Evolutionary conservation across 2,113 vertebrate genomes (phyloP), one percentile per base, ranked within the genome.

Genomic region (Ochotona curzoniae): DNA sequence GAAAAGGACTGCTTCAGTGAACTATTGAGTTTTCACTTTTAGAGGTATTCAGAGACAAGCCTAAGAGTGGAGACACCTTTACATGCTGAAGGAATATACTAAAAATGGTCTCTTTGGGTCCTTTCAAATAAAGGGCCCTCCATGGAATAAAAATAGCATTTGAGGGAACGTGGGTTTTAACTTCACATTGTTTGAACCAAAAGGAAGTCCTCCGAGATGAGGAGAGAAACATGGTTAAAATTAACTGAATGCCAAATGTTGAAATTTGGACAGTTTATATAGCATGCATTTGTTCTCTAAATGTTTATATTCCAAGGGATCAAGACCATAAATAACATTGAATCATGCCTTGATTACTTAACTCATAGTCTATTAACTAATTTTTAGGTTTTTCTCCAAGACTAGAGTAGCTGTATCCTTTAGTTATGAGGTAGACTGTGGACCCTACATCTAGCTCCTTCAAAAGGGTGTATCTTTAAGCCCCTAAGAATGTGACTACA

Each of bases 261-360:
- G 64, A 74, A 70, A 64, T 88, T 82, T 83, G 92, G 57, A 91
- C 28, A 49, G 63, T 91, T 94, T 93, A 84, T 44, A 74, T 2
- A 91, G 14, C 12, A 10, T 69, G 85, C 57, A 87, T 95, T 88
- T 82, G 38, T 67, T 89, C 57, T 76, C 70, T 76, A 94, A 79
- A 89, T 93, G 64, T 94, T 96, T 94, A 74, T 89, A 30, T 93
- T 69, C 61, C 73, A 89, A 25, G 35, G 44, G 69, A 88, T 64
- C 23, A 74, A 54, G 26, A 91, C 57, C 44, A n/a, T 64, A 88
- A 90, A 81, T 49, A 86, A 38, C 71, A 93, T 18, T 80, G 88
- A 89, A 44, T 66, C 81, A 89, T 79, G 57, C 10, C 32, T 74
- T 38, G 8, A 28, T 87, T 81, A 28, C 32, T 90, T 93, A 90